Evolutionary conservation across 2,113 vertebrate species (phyloP).

Genomic region (Synodontis membranacea): DNA sequence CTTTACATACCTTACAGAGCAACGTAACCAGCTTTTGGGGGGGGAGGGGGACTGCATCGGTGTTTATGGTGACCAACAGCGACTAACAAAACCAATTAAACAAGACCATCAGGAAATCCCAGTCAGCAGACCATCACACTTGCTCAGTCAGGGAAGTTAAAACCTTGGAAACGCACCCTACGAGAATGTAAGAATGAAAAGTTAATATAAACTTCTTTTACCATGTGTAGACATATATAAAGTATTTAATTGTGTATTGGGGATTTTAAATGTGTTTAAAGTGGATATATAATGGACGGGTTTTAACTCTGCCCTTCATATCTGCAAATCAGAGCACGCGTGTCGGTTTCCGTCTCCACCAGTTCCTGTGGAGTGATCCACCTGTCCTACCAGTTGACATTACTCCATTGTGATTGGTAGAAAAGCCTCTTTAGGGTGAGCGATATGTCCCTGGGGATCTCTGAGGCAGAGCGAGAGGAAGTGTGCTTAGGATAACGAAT

Average conservation of each 20-base stretch:
- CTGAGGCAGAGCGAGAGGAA: slow-evolving; percentile 19
- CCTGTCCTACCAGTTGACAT: slow-evolving; percentile 25
- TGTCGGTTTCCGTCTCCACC: not conserved
- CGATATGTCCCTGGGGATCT: not conserved
- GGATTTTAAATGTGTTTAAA: not conserved
- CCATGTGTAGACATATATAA: not conserved
- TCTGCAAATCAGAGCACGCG: not conserved
- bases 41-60: not conserved
- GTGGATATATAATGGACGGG: not conserved
- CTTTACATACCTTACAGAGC: not conserved
- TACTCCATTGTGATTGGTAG: slow-evolving; percentile 16
- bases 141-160: not conserved
- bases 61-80: not conserved
- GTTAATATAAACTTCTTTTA: not conserved
- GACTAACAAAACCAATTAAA: not conserved
- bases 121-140: slow-evolving; percentile 8
- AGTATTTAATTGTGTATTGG: not conserved
- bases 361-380: not conserved
- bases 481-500: slow-evolving; percentile 21
- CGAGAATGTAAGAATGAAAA: not conserved
- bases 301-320: not conserved
- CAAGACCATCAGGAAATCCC: not conserved
- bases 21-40: not conserved
- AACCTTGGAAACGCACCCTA: not conserved
- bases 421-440: slow-evolving; percentile 26